These are phyloP conservation scores for Drosophila watanabei DNA, from an alignment of 1,140 invertebrate genomes.

Conservation along the genomic window DNA sequence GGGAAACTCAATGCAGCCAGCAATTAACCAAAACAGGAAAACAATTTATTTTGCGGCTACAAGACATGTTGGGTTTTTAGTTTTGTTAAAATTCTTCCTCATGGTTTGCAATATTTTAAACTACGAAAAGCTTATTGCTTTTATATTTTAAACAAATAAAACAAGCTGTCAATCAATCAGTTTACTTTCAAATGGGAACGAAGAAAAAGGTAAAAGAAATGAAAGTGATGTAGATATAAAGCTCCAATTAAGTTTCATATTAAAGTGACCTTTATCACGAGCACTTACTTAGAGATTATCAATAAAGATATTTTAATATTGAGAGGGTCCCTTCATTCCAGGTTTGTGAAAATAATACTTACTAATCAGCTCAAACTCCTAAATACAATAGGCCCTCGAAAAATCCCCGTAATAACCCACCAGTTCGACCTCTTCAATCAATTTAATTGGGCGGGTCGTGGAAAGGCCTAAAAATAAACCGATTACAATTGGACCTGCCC, in stretches of 20 bases:
- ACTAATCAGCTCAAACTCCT: background rate
- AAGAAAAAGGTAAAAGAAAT: no score
- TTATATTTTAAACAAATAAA: background rate
- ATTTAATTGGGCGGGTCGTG: conserved; percentile 8
- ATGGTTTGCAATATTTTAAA: background rate
- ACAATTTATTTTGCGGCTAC: conserved; percentile 11
- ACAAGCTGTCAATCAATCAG: no score
- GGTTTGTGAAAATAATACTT: background rate
- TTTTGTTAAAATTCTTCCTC: background rate
- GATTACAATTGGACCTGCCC: conserved; percentile 10
- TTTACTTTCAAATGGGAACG: background rate
- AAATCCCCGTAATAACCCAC: background rate
- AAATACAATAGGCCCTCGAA: background rate
- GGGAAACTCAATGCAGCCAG: background rate
- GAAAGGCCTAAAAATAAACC: conserved; percentile 8
- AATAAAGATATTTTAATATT: no score
- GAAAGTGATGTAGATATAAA: background rate
- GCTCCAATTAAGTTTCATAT: background rate
- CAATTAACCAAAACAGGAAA: background rate
- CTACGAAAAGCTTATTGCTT: background rate
- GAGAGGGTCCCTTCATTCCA: background rate
- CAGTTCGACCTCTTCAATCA: conserved; percentile 3
- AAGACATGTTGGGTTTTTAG: background rate
- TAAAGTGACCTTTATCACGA: background rate
- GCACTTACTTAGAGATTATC: no score